Conservation (phyloP, 2,888 invertebrate species). For the Iselma pallidipennis region DNA sequence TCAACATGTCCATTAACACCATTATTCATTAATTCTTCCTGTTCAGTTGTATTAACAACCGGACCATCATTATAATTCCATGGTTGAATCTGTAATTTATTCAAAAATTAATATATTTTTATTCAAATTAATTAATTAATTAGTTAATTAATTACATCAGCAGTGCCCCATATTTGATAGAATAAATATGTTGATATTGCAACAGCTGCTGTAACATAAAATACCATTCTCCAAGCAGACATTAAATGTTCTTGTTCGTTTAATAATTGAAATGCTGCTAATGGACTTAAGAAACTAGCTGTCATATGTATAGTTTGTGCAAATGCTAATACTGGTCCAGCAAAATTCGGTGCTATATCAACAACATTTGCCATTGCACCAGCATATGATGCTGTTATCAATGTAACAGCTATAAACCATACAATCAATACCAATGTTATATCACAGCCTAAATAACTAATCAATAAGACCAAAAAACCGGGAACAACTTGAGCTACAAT, state of each 20-base stretch:
- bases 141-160: slow-evolving; percentile 55
- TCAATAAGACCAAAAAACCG: slow-evolving; percentile 64
- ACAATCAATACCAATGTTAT: slow-evolving; percentile 62
- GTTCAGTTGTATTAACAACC: slow-evolving; percentile 40
- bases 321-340: slow-evolving; percentile 73
- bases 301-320: slow-evolving; percentile 80
- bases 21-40: slow-evolving; percentile 38
- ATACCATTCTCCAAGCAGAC: slow-evolving; percentile 68
- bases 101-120: slow-evolving; percentile 7
- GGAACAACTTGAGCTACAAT: slow-evolving; percentile 69
- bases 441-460: slow-evolving; percentile 68
- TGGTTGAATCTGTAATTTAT: slow-evolving; percentile 55
- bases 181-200: slow-evolving; percentile 65
- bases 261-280: slow-evolving; percentile 65
- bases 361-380: slow-evolving; percentile 78
- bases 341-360: slow-evolving; percentile 78
- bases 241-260: slow-evolving; percentile 60
- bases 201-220: slow-evolving; percentile 64
- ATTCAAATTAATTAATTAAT: neutral
- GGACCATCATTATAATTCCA: slow-evolving; percentile 58
- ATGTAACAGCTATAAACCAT: slow-evolving; percentile 71
- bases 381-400: slow-evolving; percentile 73
- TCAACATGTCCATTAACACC: slow-evolving; percentile 4
- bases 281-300: slow-evolving; percentile 71
- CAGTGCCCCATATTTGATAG: slow-evolving; percentile 70